phyloP scores from a whole-genome alignment of 2,113 vertebrate species.

The Pollachius pollachius region DNA sequence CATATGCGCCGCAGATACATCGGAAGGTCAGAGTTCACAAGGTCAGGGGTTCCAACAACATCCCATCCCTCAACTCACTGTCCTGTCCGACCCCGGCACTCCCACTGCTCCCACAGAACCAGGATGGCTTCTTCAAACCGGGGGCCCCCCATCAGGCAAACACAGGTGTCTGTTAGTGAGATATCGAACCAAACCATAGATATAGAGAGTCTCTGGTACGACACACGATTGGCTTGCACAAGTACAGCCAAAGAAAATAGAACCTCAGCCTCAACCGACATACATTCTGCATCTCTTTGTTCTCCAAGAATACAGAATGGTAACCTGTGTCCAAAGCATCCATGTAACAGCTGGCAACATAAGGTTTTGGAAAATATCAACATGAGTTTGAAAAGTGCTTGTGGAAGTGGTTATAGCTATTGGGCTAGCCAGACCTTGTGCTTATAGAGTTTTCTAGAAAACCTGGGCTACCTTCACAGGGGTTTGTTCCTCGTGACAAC shows the following conservation, averaged over 20 bases:
- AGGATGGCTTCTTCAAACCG: conserved; percentile 31
- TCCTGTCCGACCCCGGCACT: conserved; percentile 21
- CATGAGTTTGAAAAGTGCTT: too few species aligned
- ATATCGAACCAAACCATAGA: conserved; percentile 3
- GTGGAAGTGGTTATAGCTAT: too few species aligned
- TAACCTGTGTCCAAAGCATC: too few species aligned
- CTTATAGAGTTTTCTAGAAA: background rate
- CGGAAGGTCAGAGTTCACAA: conserved; percentile 54
- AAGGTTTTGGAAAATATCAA: too few species aligned
- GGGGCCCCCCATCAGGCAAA: conserved; percentile 30
- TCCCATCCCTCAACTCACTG: conserved; percentile 42
- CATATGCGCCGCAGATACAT: conserved; percentile 50
- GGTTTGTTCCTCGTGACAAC: conserved; percentile 32
- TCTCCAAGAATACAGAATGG: too few species aligned
- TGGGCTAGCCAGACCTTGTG: too few species aligned
- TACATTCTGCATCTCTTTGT: too few species aligned
- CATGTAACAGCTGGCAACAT: too few species aligned
- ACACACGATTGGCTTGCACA: too few species aligned
- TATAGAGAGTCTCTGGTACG: background rate
- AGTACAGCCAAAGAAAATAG: too few species aligned
- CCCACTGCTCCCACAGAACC: conserved; percentile 24
- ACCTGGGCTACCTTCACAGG: conserved; percentile 53
- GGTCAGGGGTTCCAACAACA: conserved; percentile 62
- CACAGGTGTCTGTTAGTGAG: conserved; percentile 28
- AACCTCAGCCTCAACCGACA: too few species aligned